Evolutionary conservation across 2,113 vertebrate species (phyloP).

Genomic region (Vidua macroura): DNA sequence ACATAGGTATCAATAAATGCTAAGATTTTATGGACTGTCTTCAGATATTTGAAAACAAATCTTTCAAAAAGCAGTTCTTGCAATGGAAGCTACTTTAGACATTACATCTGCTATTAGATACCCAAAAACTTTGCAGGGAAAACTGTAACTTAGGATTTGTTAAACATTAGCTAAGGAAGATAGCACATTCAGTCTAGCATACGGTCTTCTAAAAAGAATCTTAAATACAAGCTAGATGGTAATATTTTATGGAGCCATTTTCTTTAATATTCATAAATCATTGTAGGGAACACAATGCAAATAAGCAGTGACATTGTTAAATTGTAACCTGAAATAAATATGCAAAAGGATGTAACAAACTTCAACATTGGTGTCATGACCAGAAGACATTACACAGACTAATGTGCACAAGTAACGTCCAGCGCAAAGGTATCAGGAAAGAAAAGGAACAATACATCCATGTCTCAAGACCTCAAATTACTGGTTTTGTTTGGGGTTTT

Average conservation of each 20-base stretch:
- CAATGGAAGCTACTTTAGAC: background rate
- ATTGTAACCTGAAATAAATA: background rate
- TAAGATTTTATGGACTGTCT: background rate
- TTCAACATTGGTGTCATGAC: background rate
- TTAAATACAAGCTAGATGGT: background rate
- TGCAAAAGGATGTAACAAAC: background rate
- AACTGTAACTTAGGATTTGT: background rate
- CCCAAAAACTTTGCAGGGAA: background rate
- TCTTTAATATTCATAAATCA: background rate
- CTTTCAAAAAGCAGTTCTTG: background rate
- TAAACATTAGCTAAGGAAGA: background rate
- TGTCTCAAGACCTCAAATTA: background rate
- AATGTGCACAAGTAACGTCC: background rate
- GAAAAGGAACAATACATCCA: background rate
- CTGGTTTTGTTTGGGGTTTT: background rate
- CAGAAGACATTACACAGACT: background rate
- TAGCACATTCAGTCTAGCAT: background rate
- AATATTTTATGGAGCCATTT: background rate
- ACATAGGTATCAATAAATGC: background rate
- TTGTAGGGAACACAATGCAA: background rate
- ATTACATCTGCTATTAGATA: background rate
- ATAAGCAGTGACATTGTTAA: background rate
- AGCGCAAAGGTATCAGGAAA: background rate
- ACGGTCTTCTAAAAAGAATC: background rate
- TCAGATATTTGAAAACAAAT: background rate